Conservation (phyloP, 1,140 invertebrate species). For the Drosophila orena region DNA sequence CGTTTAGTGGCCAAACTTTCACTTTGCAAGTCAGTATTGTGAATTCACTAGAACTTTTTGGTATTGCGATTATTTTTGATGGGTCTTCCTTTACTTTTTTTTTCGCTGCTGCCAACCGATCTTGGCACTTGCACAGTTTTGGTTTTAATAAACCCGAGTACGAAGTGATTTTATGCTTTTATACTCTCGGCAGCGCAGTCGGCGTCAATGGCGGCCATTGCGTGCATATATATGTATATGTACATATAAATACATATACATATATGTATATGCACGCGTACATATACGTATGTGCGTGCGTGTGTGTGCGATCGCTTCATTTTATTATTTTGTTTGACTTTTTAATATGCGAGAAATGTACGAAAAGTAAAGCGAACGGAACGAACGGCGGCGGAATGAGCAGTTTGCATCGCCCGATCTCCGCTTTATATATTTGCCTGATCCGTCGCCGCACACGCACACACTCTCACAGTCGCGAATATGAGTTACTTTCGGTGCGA, state of each 20-base stretch:
- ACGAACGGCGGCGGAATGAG: conserved; percentile 70
- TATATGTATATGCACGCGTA: neutral
- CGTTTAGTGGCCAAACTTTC: conserved; percentile 47
- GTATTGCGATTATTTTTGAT: neutral
- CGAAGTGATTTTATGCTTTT: conserved; percentile 84
- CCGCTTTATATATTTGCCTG: conserved; percentile 69
- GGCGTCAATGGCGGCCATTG: conserved; percentile 58
- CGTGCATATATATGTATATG: conserved; percentile 13
- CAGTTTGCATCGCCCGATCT: conserved; percentile 82
- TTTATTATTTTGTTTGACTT: conserved; percentile 81
- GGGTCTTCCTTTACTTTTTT: conserved; percentile 3
- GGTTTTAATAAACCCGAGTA: conserved; percentile 84
- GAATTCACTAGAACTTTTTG: conserved; percentile 33
- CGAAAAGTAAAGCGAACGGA: conserved; percentile 63
- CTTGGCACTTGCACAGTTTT: conserved; percentile 82
- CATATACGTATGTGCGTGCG: neutral
- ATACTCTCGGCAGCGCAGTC: conserved; percentile 61
- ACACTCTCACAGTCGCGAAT: conserved; percentile 38
- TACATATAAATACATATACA: conserved; percentile 1
- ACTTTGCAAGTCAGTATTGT: conserved; percentile 37
- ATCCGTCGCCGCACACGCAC: conserved; percentile 40
- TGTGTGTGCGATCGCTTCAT: conserved; percentile 70
- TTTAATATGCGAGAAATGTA: conserved; percentile 64
- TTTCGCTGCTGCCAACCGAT: conserved; percentile 48
- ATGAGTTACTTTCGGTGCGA: conserved; percentile 63